Conservation (phyloP, 2,797 vertebrate species). For the Galago senegalensis region DNA sequence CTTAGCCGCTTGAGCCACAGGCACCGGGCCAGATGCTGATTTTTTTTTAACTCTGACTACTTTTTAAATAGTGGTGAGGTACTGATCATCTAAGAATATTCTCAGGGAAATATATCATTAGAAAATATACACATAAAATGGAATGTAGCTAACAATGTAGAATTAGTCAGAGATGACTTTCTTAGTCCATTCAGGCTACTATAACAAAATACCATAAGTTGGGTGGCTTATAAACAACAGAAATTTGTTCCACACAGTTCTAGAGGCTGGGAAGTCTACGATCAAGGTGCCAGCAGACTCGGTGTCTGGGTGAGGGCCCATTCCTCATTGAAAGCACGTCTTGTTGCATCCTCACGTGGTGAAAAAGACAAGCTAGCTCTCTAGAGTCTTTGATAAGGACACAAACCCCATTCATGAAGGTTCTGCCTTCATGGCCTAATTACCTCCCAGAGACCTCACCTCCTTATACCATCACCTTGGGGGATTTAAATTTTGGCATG, state of each 20-base stretch:
- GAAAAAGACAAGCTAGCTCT: not conserved
- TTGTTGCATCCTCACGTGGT: not conserved
- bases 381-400: not conserved
- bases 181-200: not conserved
- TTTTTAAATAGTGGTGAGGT: slow-evolving; percentile 4
- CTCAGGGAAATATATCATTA: slow-evolving; percentile 51
- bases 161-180: slow-evolving; percentile 28
- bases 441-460: not conserved
- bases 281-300: not conserved
- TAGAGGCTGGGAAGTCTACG: not conserved
- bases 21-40: not conserved
- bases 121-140: slow-evolving; percentile 58
- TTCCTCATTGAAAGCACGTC: not conserved
- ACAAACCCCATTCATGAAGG: not conserved
- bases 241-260: slow-evolving; percentile 44
- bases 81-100: slow-evolving; percentile 56
- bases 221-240: slow-evolving; percentile 5
- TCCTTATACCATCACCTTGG: slow-evolving; percentile 8
- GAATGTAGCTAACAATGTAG: slow-evolving; percentile 52
- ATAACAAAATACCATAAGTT: not conserved
- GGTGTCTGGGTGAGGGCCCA: not conserved
- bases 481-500: not conserved
- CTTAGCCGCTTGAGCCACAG: too few species aligned
- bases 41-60: slow-evolving; percentile 37
- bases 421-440: not conserved